A percentile compares a stretch with the other conserved stretches of the same genome.
Evolutionary conservation across 2,888 invertebrate genomes (phyloP).

Genomic region (Myathropa florea): DNA sequence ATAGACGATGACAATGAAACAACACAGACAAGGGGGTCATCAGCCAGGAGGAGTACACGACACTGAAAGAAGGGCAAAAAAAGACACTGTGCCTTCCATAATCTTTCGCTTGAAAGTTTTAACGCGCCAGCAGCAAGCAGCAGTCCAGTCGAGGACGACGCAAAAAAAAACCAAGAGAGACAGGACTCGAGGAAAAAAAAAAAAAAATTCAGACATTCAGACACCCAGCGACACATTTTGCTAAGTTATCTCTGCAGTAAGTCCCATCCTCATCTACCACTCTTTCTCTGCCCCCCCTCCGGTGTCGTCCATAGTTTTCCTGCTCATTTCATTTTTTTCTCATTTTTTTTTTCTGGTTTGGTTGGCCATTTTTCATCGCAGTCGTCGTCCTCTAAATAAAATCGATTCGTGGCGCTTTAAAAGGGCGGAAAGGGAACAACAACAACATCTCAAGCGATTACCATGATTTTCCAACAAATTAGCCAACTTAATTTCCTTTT

Average conservation of each 20-base stretch:
- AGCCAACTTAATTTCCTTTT: constrained; percentile 71
- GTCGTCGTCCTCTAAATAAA: constrained; percentile 48
- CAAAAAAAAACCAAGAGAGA: no score
- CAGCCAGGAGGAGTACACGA: neutral
- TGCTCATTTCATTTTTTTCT: neutral
- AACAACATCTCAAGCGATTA: constrained; percentile 65
- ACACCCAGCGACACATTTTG: constrained; percentile 64
- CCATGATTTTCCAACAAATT: constrained; percentile 71
- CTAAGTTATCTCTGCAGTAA: constrained; percentile 62
- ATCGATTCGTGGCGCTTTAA: constrained; percentile 58
- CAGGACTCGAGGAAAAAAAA: neutral
- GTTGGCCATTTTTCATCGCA: constrained; percentile 39
- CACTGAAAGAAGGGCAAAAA: neutral
- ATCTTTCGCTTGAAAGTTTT: constrained; percentile 51
- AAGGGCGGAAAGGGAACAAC: constrained; percentile 22
- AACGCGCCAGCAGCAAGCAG: constrained; percentile 25
- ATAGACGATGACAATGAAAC: neutral
- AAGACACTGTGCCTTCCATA: constrained; percentile 35
- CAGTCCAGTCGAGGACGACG: constrained; percentile 27
- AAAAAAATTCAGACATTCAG: constrained; percentile 63
- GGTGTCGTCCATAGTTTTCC: neutral
- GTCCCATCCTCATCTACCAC: constrained; percentile 1
- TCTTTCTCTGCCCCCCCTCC: neutral
- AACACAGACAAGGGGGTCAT: neutral
- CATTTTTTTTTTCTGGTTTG: neutral